Evolutionary conservation across 2,113 vertebrate genomes (phyloP).

Genomic region (Glaucidium brasilianum): DNA sequence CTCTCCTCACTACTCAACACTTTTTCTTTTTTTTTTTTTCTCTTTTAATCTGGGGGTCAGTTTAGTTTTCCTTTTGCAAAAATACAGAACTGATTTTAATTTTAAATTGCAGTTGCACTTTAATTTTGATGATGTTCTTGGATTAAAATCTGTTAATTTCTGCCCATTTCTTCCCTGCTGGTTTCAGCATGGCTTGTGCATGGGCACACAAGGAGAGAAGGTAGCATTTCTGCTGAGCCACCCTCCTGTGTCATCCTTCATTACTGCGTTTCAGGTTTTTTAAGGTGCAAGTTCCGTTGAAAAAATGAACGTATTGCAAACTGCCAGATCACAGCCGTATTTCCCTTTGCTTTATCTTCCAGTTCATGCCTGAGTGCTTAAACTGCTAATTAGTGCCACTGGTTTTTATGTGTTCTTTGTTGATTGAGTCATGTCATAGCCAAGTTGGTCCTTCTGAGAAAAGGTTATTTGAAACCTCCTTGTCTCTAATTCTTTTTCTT

Average conservation of each 20-base stretch:
- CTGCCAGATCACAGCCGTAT: neutral
- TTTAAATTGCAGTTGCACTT: conserved; percentile 26
- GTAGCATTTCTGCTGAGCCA: neutral
- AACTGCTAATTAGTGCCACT: neutral
- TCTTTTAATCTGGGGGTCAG: conserved; percentile 22
- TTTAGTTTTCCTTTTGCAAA: conserved; percentile 29
- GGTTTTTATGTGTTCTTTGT: neutral
- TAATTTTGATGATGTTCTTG: neutral
- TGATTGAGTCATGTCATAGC: neutral
- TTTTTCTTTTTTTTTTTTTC: neutral
- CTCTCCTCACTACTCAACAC: neutral
- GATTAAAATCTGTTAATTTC: neutral
- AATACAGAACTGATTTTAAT: conserved; percentile 22
- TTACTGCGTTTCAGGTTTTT: neutral
- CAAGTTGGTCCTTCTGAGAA: neutral
- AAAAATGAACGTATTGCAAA: neutral
- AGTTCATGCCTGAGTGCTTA: neutral
- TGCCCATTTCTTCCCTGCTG: neutral
- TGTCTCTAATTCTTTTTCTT: neutral
- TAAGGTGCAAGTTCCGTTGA: neutral
- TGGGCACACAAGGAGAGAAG: neutral
- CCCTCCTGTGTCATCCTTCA: neutral
- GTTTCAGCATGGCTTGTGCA: neutral
- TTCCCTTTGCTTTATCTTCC: neutral
- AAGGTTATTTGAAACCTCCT: neutral